Base-by-base conservation (phyloP, 2,888 invertebrate genomes). In the Clusia tigrina region DNA sequence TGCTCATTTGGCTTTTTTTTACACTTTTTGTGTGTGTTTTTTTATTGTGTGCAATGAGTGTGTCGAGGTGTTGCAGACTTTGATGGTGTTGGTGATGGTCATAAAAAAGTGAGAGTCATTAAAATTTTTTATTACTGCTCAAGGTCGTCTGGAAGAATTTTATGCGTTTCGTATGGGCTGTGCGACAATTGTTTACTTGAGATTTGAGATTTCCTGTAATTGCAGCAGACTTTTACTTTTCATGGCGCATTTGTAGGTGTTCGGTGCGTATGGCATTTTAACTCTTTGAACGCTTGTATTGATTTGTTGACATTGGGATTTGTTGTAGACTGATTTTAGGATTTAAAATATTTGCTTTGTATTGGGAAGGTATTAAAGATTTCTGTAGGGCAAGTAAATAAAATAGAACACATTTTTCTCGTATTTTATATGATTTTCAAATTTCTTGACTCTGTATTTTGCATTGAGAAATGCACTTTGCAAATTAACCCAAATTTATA, bases 51-150 rank as follows among this genome's bases (percentile, higher is more conserved):
- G 54, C 54, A 54, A 54, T 58, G 68, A 60, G 60, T 70, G 71
- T 60, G 15, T 69, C 62, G 58, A 65, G 62, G 65, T 68, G 69
- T 73, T 69, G 74, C 67, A 71, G 69, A 71, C 60, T 72, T 76
- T 61, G 57, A 60, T 67, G 73, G 72, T 69, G 68, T 73, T 77
- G 80, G 78, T 61, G 57, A 60, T 67, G 73, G 72, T 69, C 69
- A 73, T 77, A 81, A 79, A 72, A 81, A 82, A 81, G 79, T 80
- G 77, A 82, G 76, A 82, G 79, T 78, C 79, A 79, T 82, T 82
- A 81, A 80, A 77, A 79, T 75, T 76, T 77, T 79, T 82, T 81
- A 82, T 78, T 72, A 74, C 78, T 74, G 67, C 69, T 77, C 83
- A 81, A 81, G 81, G 81, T 79, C 83, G 83, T 77, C 77, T 76